Base-by-base conservation (phyloP, 1,140 invertebrate species). In the Lordiphosa stackelbergi region DNA sequence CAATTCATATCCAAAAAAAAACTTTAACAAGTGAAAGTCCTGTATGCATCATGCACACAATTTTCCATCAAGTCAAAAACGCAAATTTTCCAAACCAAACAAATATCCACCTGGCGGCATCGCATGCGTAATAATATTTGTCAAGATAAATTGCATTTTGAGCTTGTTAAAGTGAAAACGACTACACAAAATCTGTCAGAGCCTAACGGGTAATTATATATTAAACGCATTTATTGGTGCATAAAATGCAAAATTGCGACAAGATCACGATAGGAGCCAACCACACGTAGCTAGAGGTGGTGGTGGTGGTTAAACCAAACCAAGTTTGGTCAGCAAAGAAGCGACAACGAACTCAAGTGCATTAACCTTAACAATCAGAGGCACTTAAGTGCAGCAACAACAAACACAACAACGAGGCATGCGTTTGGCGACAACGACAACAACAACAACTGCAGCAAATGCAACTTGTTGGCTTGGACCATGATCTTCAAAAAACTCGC, bases 51-150 rank as follows among this genome's bases (percentile, higher is more conserved):
- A 3, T 19, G 28, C n/a, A 34, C 3, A 46, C 8, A 28, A 13
- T 46, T 34, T 46, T 46, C 43, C 43, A 46, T 46, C 43, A 13
- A 8, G 24, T 46, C 7, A 34, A 13, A 46, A 46, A 46, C 9
- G 24, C 28, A 34, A 46, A 46, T 28, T 46, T 45, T 34, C 1
- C 9, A 12, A 13, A 12, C 28, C 8, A 34, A 34, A n/a, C 22
- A 46, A 46, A 46, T 31, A 31, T 8, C 28, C 38, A 49, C 35
- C 42, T 66, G 55, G 57, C 71, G 60, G 46, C 71, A 63, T 13
- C 74, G 75, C 75, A 81, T 79, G 77, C 74, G 74, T 79, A 79
- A 81, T 79, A 79, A 81, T 81, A 81, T 68, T 71, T 81, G 57
- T 71, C 48, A 63, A 53, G 49, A 56, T 59, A 69, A 64, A 38